A percentile compares a stretch with the other conserved stretches of the same genome.
Conservation (phyloP, 2,888 invertebrate species). For the Noctua janthe region DNA sequence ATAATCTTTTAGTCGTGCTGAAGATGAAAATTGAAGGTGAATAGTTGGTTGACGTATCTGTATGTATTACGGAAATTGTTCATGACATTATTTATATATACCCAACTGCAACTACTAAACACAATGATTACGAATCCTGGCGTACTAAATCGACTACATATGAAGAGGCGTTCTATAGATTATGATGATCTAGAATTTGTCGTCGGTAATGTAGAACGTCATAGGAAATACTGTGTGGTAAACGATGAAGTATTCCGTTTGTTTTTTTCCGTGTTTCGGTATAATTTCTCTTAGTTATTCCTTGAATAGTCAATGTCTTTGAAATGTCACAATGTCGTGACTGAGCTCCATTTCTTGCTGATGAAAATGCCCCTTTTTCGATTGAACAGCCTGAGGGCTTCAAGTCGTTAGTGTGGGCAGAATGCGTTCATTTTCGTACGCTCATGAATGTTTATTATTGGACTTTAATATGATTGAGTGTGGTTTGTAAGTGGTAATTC, state of each 20-base stretch:
- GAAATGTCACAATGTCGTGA: constrained; percentile 51
- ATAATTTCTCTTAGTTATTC: constrained; percentile 16
- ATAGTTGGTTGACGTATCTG: neutral
- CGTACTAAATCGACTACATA: neutral
- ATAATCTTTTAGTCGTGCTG: neutral
- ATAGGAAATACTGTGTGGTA: constrained; percentile 3
- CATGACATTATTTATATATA: neutral
- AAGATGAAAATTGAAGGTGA: neutral
- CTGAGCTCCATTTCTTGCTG: constrained; percentile 42
- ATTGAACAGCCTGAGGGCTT: constrained; percentile 24
- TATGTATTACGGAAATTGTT: neutral
- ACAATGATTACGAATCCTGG: neutral
- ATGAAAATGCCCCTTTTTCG: constrained; percentile 22
- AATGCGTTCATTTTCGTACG: constrained; percentile 44
- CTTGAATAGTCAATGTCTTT: constrained; percentile 29
- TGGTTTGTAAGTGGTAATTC: constrained; percentile 43
- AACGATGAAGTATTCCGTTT: neutral
- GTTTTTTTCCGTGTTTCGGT: neutral
- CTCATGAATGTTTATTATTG: constrained; percentile 50
- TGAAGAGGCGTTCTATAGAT: neutral
- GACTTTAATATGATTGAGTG: constrained; percentile 46
- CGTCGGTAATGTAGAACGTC: neutral
- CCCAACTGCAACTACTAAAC: neutral
- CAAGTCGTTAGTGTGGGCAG: constrained; percentile 35
- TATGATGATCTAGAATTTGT: neutral